These are phyloP conservation scores for Chaenodraco wilsoni DNA, from an alignment of 2,797 vertebrate genomes.

Conservation along the genomic window DNA sequence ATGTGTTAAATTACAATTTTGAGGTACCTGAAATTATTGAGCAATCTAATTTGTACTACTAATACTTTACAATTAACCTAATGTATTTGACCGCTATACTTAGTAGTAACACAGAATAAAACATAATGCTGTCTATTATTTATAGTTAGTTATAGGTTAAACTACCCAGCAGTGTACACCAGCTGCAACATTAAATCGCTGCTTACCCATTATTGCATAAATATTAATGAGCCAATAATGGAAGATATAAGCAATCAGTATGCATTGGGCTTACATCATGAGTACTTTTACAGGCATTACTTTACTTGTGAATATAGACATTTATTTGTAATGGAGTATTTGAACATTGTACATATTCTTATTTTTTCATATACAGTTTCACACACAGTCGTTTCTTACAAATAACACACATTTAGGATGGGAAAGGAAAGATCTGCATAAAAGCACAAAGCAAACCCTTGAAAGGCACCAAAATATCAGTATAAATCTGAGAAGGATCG, in stretches of 20 bases:
- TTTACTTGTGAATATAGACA: background rate
- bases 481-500: background rate
- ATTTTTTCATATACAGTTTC: background rate
- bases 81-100: background rate
- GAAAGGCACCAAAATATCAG: background rate
- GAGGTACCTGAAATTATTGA: background rate
- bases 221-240: constrained; percentile 4
- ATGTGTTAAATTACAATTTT: background rate
- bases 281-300: constrained; percentile 7
- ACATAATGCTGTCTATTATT: background rate
- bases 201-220: background rate
- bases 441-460: background rate
- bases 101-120: background rate
- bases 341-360: background rate
- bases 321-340: background rate
- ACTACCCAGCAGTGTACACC: background rate
- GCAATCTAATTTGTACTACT: background rate
- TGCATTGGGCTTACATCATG: background rate
- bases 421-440: background rate
- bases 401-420: background rate
- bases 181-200: background rate
- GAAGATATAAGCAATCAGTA: background rate
- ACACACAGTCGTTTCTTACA: background rate
- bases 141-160: background rate
- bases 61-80: no score